A percentile compares a stretch with the other conserved stretches of the same genome.
These are phyloP conservation scores for Pipistrellus pipistrellus DNA, from an alignment of 2,797 vertebrate species.

Conservation along the genomic window DNA sequence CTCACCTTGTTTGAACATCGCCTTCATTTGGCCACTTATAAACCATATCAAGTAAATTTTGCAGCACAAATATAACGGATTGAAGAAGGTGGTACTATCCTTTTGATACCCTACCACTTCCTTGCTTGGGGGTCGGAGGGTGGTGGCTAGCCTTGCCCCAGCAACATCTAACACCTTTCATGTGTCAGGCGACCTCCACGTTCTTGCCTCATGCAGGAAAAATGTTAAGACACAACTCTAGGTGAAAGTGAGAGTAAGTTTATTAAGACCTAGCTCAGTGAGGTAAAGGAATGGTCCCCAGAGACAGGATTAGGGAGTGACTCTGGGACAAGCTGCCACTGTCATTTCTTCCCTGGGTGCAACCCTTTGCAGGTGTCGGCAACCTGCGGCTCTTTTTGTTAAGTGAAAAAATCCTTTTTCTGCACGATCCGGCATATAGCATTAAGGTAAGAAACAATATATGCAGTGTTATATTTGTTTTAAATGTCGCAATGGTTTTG, in stretches of 20 bases:
- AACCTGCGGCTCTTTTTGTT: no score
- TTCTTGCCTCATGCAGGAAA: not conserved
- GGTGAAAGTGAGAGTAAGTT: not conserved
- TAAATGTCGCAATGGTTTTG: no score
- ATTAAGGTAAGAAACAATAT: no score
- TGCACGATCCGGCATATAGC: no score
- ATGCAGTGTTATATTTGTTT: no score
- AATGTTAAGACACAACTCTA: not conserved
- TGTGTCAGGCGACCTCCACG: no score
- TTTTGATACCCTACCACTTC: not conserved
- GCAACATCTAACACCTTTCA: no score
- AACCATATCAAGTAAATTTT: not conserved
- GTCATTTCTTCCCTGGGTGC: not conserved
- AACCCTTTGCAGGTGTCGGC: no score
- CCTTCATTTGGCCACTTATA: not conserved
- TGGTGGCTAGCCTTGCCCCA: no score
- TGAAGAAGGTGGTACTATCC: not conserved
- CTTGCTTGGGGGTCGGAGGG: not conserved
- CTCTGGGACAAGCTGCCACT: not conserved
- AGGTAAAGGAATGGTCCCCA: not conserved
- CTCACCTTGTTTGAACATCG: not conserved
- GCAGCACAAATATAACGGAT: not conserved
- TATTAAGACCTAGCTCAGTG: not conserved
- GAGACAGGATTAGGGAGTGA: not conserved
- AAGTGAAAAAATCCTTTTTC: no score